Base-by-base conservation (phyloP, 2,888 invertebrate species). In the Harmothoe impar region DNA sequence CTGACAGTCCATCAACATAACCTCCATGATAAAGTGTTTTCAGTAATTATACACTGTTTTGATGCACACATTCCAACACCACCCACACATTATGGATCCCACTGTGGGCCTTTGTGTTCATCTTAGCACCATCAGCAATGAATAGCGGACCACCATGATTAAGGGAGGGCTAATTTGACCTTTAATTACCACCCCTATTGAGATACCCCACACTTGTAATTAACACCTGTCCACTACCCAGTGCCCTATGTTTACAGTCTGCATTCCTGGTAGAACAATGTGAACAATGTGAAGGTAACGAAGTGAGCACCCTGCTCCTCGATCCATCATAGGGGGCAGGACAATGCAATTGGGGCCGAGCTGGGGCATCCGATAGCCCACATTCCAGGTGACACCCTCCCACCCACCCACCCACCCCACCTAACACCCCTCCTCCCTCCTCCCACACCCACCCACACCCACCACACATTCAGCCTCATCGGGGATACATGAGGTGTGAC, bases 291-390 rank as follows among this genome's bases (percentile, higher is more conserved):
- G 62, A 20, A 20, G 62, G 62, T 62, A 62, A 62, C n/a, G 62
- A 62, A 12, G 20, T n/a, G 7, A 62, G n/a, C n/a, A 15, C n/a
- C n/a, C 62, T 62, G 23, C 62, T n/a, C n/a, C 62, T n/a, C n/a
- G 1, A 62, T 62, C 62, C 62, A 62, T 62, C 62, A 62, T n/a
- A 62, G 62, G n/a, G 62, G 62, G 62, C 54, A 62, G 62, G n/a
- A 62, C 62, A 62, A 62, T 62, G n/a, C 62, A 62, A 15, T 5
- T 62, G 23, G 12, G 20, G 20, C 62, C n/a, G n/a, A n/a, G n/a
- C n/a, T n/a, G n/a, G n/a, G 15, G 7, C 62, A 62, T 62, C 62
- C 62, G 3, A 62, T 62, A 62, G 23, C 20, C 62, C 20, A n/a
- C 62, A 62, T 62, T 62, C 62, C 62, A 62, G 23, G 23, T 62